These are phyloP conservation scores for Nanorana parkeri DNA, from an alignment of 2,113 vertebrate species.

Conservation along the genomic window DNA sequence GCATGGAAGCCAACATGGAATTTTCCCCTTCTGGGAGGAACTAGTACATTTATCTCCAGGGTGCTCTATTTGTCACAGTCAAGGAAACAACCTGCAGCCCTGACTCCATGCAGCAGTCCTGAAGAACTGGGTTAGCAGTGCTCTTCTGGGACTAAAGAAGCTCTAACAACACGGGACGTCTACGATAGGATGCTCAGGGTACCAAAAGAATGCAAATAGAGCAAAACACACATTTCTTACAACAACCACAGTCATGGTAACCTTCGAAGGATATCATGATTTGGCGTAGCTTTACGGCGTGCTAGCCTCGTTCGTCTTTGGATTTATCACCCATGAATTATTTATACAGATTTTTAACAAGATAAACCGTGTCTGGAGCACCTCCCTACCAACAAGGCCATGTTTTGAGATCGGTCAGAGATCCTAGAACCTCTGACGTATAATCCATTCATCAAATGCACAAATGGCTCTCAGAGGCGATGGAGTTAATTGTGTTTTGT, in stretches of 20 bases:
- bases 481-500: conserved; percentile 73
- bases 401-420: conserved; percentile 22
- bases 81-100: conserved; percentile 3
- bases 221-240: not conserved
- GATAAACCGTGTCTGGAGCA: conserved; percentile 28
- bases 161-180: not conserved
- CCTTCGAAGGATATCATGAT: not conserved
- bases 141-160: conserved; percentile 4
- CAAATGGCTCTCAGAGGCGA: conserved; percentile 48
- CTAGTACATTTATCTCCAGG: not conserved
- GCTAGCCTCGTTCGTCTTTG: conserved; percentile 15
- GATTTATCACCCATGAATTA: conserved; percentile 42
- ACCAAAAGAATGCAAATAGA: not conserved
- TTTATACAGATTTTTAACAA: conserved; percentile 36
- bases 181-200: not conserved
- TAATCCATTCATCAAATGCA: conserved; percentile 56
- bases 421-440: conserved; percentile 34
- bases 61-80: conserved; percentile 21
- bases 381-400: conserved; percentile 3
- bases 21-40: not conserved
- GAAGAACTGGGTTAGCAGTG: conserved; percentile 25
- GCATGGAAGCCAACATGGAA: not conserved
- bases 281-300: conserved; percentile 5
- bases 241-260: not conserved
- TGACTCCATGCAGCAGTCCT: not conserved